Base-by-base conservation (phyloP, 2,888 invertebrate species). In the Saturnia pavonia region DNA sequence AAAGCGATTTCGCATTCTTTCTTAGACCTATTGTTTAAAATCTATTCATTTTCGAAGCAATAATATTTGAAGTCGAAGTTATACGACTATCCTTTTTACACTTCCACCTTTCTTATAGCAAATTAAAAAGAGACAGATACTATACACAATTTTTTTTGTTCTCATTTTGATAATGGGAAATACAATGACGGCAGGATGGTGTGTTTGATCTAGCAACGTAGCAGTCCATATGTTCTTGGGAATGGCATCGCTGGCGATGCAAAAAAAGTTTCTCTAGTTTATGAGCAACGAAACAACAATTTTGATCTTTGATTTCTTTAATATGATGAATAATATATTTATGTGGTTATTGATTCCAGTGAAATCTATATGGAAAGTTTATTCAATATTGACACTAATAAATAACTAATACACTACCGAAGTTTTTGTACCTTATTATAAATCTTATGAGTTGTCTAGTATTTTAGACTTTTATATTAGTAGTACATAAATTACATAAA, bases 211-310 rank as follows among this genome's bases (percentile, higher is more conserved):
- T 91, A 91, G 89, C 90, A 87, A 90, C 91, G 90, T 91, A 92
- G 92, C 92, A 90, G 89, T 91, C 90, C 93, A 92, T 90, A 92
- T 93, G 92, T 91, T 94, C 91, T 88, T 88, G 91, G 90, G 92
- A 92, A 93, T 90, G 82, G 90, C 91, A 88, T 90, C 81, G 89
- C 88, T 86, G 89, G 87, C 85, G 86, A 89, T 92, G 93, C 93
- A 91, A 91, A 94, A 92, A 94, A 92, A 83, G 80, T 82, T 86
- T 88, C 82, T 87, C 78, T 87, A 82, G 75, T 79, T 82, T 76
- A 82, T 84, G 74, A 81, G 75, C 60, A 69, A 69, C 73, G 80
- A 72, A 57, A 70, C 67, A 82, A 74, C 67, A 73, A 75, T 87
- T 80, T 91, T 91, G 91, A 85, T 88, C 76, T 51, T 85, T 80